A percentile compares a stretch with the other conserved stretches of the same genome.
Evolutionary conservation across 1,140 invertebrate species (phyloP).

Genomic region (Tetragnatha versicolor): DNA sequence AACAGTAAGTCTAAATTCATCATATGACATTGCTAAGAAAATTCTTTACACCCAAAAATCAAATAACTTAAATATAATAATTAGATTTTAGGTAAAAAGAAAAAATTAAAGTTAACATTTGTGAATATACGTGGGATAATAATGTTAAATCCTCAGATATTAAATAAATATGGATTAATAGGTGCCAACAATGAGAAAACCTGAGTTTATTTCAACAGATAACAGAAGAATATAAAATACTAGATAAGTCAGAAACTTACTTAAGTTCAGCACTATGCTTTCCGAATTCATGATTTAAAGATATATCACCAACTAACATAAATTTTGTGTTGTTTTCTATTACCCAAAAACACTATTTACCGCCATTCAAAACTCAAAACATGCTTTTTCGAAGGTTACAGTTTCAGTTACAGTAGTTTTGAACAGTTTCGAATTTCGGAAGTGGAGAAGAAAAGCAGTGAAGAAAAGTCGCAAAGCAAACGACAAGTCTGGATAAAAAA

Average conservation of each 20-base stretch:
- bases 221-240: not conserved
- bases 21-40: not conserved
- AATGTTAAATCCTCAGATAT: not conserved
- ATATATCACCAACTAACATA: not conserved
- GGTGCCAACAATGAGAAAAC: too few relatives aligned
- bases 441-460: too few relatives aligned
- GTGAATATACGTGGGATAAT: not conserved
- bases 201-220: not conserved
- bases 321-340: too few relatives aligned
- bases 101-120: not conserved
- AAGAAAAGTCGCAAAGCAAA: too few relatives aligned
- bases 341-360: too few relatives aligned
- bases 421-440: too few relatives aligned
- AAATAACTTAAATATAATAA: not conserved
- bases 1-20: not conserved
- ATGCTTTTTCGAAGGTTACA: too few relatives aligned
- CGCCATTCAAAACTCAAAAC: too few relatives aligned
- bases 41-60: not conserved
- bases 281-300: slow-evolving; percentile 13
- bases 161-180: not conserved
- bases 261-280: slow-evolving; percentile 13
- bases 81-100: not conserved
- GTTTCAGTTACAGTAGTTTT: too few relatives aligned
- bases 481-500: too few relatives aligned
- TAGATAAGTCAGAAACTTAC: slow-evolving; percentile 1